Conservation (phyloP, 2,797 vertebrate genomes). For the Pteronotus mesoamericanus region DNA sequence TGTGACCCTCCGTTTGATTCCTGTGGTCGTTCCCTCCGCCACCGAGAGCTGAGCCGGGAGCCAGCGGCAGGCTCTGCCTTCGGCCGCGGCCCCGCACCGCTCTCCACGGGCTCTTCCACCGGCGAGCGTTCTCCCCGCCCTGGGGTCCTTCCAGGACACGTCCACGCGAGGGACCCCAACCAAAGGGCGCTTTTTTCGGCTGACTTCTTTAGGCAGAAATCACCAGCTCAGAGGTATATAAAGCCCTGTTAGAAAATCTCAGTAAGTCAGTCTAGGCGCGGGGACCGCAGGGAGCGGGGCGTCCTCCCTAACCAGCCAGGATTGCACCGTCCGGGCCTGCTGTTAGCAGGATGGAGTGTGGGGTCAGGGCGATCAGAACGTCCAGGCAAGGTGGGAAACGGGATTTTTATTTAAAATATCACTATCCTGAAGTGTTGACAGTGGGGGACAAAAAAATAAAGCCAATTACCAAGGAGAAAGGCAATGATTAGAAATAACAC, state of each 20-base stretch:
- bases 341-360: background rate
- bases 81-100: background rate
- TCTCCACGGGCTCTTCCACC: background rate
- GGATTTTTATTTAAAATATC: background rate
- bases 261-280: background rate
- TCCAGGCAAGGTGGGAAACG: background rate
- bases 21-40: background rate
- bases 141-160: background rate
- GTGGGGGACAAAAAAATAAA: background rate
- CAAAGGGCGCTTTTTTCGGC: background rate
- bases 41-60: no score
- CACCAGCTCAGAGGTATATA: background rate
- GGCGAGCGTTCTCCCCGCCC: rapidly evolving
- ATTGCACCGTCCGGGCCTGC: background rate
- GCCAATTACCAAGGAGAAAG: background rate
- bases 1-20: background rate
- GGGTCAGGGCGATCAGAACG: background rate
- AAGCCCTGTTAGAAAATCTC: background rate
- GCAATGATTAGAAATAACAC: background rate
- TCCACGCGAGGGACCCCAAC: background rate
- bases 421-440: background rate
- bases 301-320: background rate
- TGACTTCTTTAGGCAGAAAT: background rate
- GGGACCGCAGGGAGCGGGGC: no score
- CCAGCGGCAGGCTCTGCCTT: background rate